Evolutionary conservation across 2,888 invertebrate genomes (phyloP), one percentile per base, ranked within the genome.

Genomic region (Encarsia formosa): DNA sequence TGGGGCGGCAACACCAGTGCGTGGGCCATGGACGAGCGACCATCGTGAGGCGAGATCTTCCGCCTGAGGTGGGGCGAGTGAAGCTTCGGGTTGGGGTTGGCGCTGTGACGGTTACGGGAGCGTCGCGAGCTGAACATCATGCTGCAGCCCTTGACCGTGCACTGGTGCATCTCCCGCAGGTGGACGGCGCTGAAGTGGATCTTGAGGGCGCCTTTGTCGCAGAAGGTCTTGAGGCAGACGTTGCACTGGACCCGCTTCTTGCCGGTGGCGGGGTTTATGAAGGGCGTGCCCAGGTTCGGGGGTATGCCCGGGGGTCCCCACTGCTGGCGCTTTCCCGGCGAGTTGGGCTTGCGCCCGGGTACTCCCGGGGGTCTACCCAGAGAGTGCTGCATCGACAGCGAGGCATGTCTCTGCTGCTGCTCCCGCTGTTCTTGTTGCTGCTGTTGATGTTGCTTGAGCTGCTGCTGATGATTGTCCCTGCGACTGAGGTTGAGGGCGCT

Each of bases 161-260:
- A 99, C 76, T 94, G 94, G 76, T 99, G 99, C 98, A 99, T 99
- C 78, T 99, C 99, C 34, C 97, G 85, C 54, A 98, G 77, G 73
- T 99, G 99, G 9, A 99, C 99, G 0, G 99, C 99, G 44, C 96
- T 96, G 71, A 97, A 98, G 74, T 99, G 99, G 6, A 99, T 99
- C 77, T 99, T 99, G 20, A 99, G 80, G 1, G 99, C 99, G 56
- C 98, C 99, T 78, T 99, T 99, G 79, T 99, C 99, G 80, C 99
- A 99, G 78, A 99, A 99, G 15, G 98, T 98, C 78, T 99, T 99
- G 56, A 96, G 78, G 73, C 99, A 99, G 35, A 96, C 95, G 66
- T 96, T 94, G 76, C 99, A 99, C 73, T 97, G 93, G 3, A 98
- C 97, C 59, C 98, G 83, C 71, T 96, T 96, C 76, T 98, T 98